Evolutionary conservation across 2,888 invertebrate genomes (phyloP).

Genomic region (Autographa gamma): DNA sequence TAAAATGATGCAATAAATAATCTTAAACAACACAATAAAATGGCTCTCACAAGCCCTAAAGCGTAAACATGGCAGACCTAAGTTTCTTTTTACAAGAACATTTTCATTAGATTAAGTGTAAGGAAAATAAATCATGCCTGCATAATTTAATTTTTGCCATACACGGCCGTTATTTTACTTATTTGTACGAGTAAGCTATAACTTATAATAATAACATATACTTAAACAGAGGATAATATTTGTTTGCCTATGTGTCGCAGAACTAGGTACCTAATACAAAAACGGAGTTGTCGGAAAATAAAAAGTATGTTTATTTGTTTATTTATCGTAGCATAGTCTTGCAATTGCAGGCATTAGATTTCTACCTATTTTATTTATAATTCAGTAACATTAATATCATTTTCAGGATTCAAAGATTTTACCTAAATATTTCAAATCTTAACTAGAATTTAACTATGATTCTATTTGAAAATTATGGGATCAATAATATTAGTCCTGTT

Average conservation of each 20-base stretch:
- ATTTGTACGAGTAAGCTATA: background rate
- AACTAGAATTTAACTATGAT: constrained; percentile 16
- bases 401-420: constrained; percentile 23
- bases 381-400: constrained; percentile 37
- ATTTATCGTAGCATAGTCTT: background rate
- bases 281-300: background rate
- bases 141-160: background rate
- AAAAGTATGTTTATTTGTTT: background rate
- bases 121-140: background rate
- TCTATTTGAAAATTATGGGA: background rate
- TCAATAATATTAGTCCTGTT: background rate
- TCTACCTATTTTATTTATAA: constrained; percentile 15
- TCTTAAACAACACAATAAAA: constrained; percentile 29
- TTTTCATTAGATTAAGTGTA: background rate
- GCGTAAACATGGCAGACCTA: constrained; percentile 45
- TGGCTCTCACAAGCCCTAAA: constrained; percentile 32
- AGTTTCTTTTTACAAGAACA: constrained; percentile 2
- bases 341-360: background rate
- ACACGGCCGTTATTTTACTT: background rate
- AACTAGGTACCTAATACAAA: background rate
- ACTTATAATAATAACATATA: background rate
- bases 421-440: constrained; percentile 20
- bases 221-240: background rate
- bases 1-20: constrained; percentile 53
- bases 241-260: background rate